Evolutionary conservation across 2,888 invertebrate species (phyloP).

Genomic region (Drosophila conformis): DNA sequence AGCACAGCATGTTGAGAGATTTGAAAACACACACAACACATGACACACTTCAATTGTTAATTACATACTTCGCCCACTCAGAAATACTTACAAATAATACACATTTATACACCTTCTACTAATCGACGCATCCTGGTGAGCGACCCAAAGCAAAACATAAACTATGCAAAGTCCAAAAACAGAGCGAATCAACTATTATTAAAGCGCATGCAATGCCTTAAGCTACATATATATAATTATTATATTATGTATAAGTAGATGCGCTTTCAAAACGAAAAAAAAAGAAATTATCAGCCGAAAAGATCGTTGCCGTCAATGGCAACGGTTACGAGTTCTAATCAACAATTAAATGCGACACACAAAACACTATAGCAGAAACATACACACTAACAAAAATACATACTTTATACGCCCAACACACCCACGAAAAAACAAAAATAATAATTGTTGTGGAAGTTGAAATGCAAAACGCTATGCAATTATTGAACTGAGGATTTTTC

Average conservation of each 20-base stretch:
- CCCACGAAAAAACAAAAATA: conserved; percentile 13
- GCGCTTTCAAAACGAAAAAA: conserved; percentile 51
- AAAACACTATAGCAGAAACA: conserved; percentile 14
- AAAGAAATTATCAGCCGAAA: conserved; percentile 62
- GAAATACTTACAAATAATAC: conserved; percentile 4
- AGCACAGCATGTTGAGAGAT: conserved; percentile 63
- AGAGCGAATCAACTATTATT: conserved; percentile 24
- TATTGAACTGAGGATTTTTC: conserved; percentile 62
- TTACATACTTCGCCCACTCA: conserved; percentile 34
- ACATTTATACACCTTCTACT: conserved; percentile 35
- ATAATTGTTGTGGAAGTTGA: conserved; percentile 34
- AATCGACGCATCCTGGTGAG: conserved; percentile 70
- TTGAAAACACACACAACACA: conserved; percentile 30
- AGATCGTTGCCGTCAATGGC: conserved; percentile 69
- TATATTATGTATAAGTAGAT: conserved; percentile 50
- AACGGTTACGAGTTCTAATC: conserved; percentile 67
- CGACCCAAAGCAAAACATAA: conserved; percentile 29
- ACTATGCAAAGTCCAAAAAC: conserved; percentile 48
- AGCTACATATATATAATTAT: conserved; percentile 52
- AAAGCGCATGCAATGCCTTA: conserved; percentile 57
- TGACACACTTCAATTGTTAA: conserved; percentile 60
- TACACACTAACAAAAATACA: conserved; percentile 7
- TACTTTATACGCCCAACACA: conserved; percentile 12
- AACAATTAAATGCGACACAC: conserved; percentile 47
- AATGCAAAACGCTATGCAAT: conserved; percentile 40